Evolutionary conservation across 2,888 invertebrate species (phyloP).

Genomic region (Pseudoips prasinana): DNA sequence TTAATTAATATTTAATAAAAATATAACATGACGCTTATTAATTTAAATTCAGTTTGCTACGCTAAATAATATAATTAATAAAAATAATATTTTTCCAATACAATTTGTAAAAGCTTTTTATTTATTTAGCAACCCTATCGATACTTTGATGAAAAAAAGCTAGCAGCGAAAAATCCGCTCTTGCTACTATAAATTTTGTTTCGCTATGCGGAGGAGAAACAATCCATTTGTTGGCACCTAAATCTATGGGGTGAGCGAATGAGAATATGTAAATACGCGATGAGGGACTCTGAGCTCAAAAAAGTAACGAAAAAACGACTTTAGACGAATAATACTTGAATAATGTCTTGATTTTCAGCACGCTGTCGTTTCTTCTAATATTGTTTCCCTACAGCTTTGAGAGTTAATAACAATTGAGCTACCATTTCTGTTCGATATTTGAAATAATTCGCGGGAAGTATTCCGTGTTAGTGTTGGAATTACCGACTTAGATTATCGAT

Average conservation of each 20-base stretch:
- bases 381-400: no score
- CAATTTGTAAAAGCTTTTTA: no score
- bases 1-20: no score
- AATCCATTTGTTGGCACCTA: constrained; percentile 73
- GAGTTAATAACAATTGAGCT: no score
- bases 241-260: constrained; percentile 61
- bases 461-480: no score
- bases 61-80: no score
- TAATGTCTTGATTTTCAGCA: constrained; percentile 42
- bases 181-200: constrained; percentile 62
- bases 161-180: constrained; percentile 49
- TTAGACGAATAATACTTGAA: constrained; percentile 29
- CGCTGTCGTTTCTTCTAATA: background rate
- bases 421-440: no score
- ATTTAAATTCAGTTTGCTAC: no score
- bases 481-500: no score
- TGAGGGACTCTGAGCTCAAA: constrained; percentile 31
- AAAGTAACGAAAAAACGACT: constrained; percentile 26
- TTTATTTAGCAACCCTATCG: constrained; percentile 30
- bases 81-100: no score
- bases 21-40: no score
- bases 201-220: constrained; percentile 61
- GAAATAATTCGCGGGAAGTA: no score
- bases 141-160: constrained; percentile 18
- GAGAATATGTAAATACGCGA: constrained; percentile 62